Conservation (phyloP, 1,140 invertebrate genomes). For the Bombus fervidus region DNA sequence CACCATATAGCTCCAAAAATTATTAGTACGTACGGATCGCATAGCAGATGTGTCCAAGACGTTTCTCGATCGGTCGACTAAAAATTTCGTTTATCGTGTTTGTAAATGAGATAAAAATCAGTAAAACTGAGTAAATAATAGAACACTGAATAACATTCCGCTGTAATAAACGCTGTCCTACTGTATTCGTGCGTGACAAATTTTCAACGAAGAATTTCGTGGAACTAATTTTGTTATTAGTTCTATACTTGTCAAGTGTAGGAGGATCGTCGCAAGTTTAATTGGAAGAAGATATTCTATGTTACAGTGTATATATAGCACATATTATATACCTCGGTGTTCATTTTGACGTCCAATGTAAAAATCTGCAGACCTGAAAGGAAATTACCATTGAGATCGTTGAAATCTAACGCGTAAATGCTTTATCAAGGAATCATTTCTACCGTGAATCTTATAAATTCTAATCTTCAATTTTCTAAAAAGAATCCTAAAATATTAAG, state of each 20-base stretch:
- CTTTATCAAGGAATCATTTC: not conserved
- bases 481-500: not conserved
- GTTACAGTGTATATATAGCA: not conserved
- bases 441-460: too few species aligned
- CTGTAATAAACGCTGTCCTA: too few species aligned
- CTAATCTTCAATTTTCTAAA: not conserved
- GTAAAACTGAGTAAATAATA: not conserved
- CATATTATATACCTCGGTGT: slow-evolving; percentile 46
- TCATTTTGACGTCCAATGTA: slow-evolving; percentile 50
- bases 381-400: not conserved
- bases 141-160: not conserved
- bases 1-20: slow-evolving; percentile 87
- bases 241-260: too few species aligned
- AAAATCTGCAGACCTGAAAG: slow-evolving; percentile 70
- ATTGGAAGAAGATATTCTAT: not conserved
- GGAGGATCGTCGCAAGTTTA: too few species aligned
- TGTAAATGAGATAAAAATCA: not conserved
- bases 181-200: not conserved
- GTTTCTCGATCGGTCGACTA: slow-evolving; percentile 61
- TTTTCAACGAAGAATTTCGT: not conserved
- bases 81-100: not conserved
- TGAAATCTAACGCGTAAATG: not conserved
- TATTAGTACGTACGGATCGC: slow-evolving; percentile 85
- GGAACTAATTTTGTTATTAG: not conserved
- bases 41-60: slow-evolving; percentile 84